phyloP scores from a whole-genome alignment of 1,140 invertebrate species.

The Tetraneura akinire region DNA sequence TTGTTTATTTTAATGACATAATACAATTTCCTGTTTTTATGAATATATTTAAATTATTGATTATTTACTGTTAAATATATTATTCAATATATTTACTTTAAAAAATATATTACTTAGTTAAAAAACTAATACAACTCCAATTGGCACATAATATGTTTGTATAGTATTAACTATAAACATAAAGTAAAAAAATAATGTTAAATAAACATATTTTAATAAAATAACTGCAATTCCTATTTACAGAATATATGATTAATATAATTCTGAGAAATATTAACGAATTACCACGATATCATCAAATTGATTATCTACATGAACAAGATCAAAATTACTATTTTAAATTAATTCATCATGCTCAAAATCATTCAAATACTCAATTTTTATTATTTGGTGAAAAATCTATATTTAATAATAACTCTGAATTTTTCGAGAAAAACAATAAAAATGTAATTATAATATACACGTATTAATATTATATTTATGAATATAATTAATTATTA shows the following conservation, averaged over 20 bases:
- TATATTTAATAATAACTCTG: neutral
- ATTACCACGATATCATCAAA: neutral
- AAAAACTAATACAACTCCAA: too few relatives aligned
- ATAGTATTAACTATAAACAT: too few relatives aligned
- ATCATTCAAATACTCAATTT: neutral
- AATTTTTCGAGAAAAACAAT: neutral
- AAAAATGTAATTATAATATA: constrained; percentile 9
- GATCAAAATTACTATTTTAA: constrained; percentile 26
- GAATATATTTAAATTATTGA: neutral
- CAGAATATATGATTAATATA: constrained; percentile 10
- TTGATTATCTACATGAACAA: neutral
- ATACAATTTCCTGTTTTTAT: neutral
- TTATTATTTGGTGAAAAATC: constrained; percentile 28
- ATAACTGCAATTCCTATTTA: constrained; percentile 18
- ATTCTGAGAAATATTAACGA: constrained; percentile 27
- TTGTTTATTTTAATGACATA: constrained; percentile 29
- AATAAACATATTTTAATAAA: neutral
- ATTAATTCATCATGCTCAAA: constrained; percentile 11
- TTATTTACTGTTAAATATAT: neutral
- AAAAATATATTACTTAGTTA: too few relatives aligned
- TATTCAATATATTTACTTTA: neutral
- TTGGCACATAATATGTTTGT: neutral
- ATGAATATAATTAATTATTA: too few relatives aligned
- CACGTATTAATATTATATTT: too few relatives aligned
- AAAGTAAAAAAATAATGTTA: too few relatives aligned